Evolutionary conservation across 1,140 invertebrate genomes (phyloP).

Genomic region (Cataglyphis hispanica): DNA sequence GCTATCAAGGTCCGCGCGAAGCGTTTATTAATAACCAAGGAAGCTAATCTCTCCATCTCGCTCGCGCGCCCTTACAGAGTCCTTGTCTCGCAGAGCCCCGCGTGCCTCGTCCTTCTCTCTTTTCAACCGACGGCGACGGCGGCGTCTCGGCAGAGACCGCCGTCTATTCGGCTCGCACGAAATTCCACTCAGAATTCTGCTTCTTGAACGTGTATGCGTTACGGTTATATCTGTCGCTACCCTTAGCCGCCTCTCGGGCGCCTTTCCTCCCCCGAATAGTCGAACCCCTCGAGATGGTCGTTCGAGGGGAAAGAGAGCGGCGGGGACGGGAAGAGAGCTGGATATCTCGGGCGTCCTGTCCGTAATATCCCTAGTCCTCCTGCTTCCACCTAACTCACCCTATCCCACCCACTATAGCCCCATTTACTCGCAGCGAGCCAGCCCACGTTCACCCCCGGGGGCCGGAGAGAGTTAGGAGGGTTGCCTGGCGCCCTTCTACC

Average conservation of each 20-base stretch:
- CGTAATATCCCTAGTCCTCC: slow-evolving; percentile 78
- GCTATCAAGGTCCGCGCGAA: slow-evolving; percentile 69
- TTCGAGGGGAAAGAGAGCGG: slow-evolving; percentile 40
- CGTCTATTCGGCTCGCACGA: slow-evolving; percentile 58
- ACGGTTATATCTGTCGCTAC: slow-evolving; percentile 82
- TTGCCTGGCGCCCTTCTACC: slow-evolving; percentile 79
- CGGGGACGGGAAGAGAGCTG: slow-evolving; percentile 68
- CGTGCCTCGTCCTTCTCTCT: slow-evolving; percentile 31
- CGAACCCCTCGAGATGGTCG: slow-evolving; percentile 74
- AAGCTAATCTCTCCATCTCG: slow-evolving; percentile 60
- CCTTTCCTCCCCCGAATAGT: slow-evolving; percentile 72
- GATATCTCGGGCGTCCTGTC: slow-evolving; percentile 80
- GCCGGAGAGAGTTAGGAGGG: slow-evolving; percentile 82
- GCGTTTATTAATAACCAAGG: slow-evolving; percentile 73
- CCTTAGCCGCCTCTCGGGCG: slow-evolving; percentile 74
- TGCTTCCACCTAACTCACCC: slow-evolving; percentile 76
- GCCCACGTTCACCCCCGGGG: slow-evolving; percentile 76
- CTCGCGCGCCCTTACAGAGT: slow-evolving; percentile 3
- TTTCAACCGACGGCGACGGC: slow-evolving; percentile 20
- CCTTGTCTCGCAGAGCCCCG: background rate
- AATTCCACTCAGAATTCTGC: slow-evolving; percentile 67
- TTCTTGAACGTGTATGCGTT: slow-evolving; percentile 79
- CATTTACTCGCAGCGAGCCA: slow-evolving; percentile 69
- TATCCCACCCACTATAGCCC: slow-evolving; percentile 25
- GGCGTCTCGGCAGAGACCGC: slow-evolving; percentile 48